Evolutionary conservation across 2,797 vertebrate genomes (phyloP).

Genomic region (Sitta carolinensis): DNA sequence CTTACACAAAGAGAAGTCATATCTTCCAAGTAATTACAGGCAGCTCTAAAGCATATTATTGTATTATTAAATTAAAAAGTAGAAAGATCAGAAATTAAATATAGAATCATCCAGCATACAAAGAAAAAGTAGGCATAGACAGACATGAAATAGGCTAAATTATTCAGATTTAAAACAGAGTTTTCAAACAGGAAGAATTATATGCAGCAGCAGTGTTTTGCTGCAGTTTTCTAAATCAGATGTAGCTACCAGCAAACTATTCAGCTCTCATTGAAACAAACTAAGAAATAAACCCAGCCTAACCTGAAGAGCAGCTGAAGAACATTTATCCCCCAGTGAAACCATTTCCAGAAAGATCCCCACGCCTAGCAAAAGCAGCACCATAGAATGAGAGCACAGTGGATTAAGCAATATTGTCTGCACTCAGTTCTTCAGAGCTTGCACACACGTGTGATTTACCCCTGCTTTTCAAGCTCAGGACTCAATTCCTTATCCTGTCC

Average conservation of each 20-base stretch:
- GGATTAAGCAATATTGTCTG: background rate
- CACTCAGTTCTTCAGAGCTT: background rate
- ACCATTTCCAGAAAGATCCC: background rate
- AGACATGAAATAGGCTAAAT: constrained; percentile 18
- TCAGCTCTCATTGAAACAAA: background rate
- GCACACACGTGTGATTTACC: background rate
- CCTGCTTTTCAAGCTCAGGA: background rate
- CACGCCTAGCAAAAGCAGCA: background rate
- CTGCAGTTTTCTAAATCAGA: background rate
- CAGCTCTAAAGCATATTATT: constrained; percentile 41
- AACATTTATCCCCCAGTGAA: background rate
- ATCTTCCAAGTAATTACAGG: constrained; percentile 59
- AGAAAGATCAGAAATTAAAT: constrained; percentile 61
- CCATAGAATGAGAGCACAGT: background rate
- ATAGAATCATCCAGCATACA: constrained; percentile 8
- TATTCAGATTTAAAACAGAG: constrained; percentile 10
- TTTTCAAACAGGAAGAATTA: background rate
- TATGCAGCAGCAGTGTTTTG: background rate
- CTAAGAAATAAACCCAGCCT: background rate
- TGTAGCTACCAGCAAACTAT: background rate
- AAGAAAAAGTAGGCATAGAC: background rate
- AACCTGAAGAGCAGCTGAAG: background rate
- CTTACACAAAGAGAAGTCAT: constrained; percentile 47
- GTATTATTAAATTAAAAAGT: constrained; percentile 56
- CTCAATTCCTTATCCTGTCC: background rate